Percentiles rank a stretch among this genome's conserved stretches.
Conservation (phyloP, 2,888 invertebrate genomes). For the Acronicta psi region DNA sequence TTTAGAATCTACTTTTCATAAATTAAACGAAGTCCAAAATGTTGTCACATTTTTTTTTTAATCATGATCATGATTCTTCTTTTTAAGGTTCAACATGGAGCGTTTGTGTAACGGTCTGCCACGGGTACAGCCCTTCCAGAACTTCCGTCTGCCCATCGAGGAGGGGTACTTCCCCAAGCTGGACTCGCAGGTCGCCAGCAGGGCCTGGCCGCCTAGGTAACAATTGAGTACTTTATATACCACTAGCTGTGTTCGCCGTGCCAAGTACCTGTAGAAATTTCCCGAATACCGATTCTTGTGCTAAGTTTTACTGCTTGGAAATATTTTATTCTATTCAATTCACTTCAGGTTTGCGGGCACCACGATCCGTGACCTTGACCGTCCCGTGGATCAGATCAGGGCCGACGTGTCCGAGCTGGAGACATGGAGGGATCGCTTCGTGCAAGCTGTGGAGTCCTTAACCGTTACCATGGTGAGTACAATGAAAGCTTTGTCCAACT, state of each 20-base stretch:
- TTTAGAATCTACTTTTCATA: no score
- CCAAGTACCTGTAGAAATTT: no score
- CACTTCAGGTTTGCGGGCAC: slow-evolving; percentile 84
- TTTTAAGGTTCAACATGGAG: slow-evolving; percentile 92
- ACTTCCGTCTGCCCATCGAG: slow-evolving; percentile 91
- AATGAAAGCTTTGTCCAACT: no score
- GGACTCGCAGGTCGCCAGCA: slow-evolving; percentile 93
- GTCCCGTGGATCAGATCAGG: slow-evolving; percentile 91
- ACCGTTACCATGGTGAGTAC: slow-evolving; percentile 85
- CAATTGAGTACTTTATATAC: neutral
- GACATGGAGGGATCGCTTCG: slow-evolving; percentile 93
- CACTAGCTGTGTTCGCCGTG: no score
- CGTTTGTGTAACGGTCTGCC: slow-evolving; percentile 92
- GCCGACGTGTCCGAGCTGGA: slow-evolving; percentile 92
- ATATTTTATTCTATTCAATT: neutral
- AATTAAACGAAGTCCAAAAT: no score
- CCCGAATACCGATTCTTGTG: no score
- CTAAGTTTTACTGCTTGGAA: no score
- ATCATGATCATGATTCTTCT: neutral
- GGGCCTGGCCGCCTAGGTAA: slow-evolving; percentile 92
- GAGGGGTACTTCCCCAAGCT: slow-evolving; percentile 96
- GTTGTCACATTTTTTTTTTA: neutral
- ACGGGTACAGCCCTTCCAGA: slow-evolving; percentile 90
- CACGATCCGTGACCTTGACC: slow-evolving; percentile 89
- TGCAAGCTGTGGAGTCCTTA: slow-evolving; percentile 91